Percentiles rank a stretch among this genome's conserved stretches.
These are phyloP conservation scores for Phymastichus coffea DNA, from an alignment of 1,140 invertebrate genomes.

Conservation along the genomic window DNA sequence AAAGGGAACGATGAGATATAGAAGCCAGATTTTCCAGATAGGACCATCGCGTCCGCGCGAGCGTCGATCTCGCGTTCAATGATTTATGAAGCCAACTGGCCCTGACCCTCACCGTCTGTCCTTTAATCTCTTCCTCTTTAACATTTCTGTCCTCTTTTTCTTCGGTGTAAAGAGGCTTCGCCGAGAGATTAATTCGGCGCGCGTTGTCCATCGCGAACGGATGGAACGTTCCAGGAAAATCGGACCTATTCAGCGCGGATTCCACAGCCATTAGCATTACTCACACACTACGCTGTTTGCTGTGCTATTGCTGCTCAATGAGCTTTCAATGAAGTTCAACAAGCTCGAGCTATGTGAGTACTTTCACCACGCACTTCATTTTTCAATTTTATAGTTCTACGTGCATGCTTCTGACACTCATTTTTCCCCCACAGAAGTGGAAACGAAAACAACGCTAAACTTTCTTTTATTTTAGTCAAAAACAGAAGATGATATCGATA, in stretches of 20 bases:
- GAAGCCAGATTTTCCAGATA: constrained; percentile 14
- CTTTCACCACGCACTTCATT: too few relatives aligned
- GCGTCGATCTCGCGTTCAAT: constrained; percentile 8
- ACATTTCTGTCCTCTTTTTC: not conserved
- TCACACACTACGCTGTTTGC: too few relatives aligned
- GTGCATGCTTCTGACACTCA: too few relatives aligned
- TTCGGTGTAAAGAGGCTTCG: too few relatives aligned
- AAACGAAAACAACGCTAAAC: too few relatives aligned
- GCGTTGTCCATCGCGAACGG: not conserved
- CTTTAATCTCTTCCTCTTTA: constrained; percentile 6
- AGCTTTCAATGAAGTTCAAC: too few relatives aligned
- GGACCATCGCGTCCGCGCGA: not conserved
- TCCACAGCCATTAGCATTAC: not conserved
- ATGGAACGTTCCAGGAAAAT: constrained; percentile 7
- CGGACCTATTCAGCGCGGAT: not conserved
- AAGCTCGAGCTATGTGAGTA: too few relatives aligned
- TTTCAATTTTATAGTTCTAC: too few relatives aligned
- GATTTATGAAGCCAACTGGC: constrained; percentile 2
- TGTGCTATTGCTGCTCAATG: too few relatives aligned
- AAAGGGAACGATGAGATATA: not conserved
- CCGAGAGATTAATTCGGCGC: constrained; percentile 4
- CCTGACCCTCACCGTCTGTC: constrained; percentile 12
- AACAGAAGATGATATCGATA: too few relatives aligned
- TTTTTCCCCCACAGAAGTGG: too few relatives aligned
- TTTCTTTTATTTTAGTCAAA: too few relatives aligned